Base-by-base conservation (phyloP, 2,113 vertebrate species). In the Lophotis ruficrista region DNA sequence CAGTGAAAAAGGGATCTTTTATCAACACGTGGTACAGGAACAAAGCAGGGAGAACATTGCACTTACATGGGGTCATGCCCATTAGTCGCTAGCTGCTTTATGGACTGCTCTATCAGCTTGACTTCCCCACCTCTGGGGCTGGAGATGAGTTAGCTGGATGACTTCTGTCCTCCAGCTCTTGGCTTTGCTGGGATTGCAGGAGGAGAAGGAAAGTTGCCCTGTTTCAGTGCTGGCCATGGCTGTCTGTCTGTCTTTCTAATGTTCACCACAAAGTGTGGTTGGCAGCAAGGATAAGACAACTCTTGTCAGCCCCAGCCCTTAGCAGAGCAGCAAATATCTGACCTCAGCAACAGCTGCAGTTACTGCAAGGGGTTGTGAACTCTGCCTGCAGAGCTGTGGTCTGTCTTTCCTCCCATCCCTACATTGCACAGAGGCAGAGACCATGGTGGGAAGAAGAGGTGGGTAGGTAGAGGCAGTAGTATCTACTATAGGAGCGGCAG, bases 11-110 rank as follows among this genome's bases (percentile, higher is more conserved):
- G 15, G 21, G 28, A 47, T 7, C 5, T 66, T 82, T 79, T 68
- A n/a, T 41, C 22, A 78, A 28, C 10, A 14, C 0, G 0, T 0
- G 1, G 14, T 8, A 60, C 18, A 24, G 45, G 19, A 76, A 64
- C 9, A 80, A 71, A 56, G 1, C 9, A 35, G 58, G 21, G 14
- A 57, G 6, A 73, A 45, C 7, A 6, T 0, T 11, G 23, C 11
- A 14, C 87, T 69, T 58, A 11, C 22, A 53, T 3, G 9, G 17
- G 28, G 7, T 45, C 33, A 6, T 5, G 43, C 23, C 58, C 41
- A 21, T 9, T 37, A 30, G 23, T 43, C 1, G 4, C 22, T 10
- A 61, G 33, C 18, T 69, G 51, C 47, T 75, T 50, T 70, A 57
- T 12, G 8, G 37, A n/a, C 14, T 25, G 30, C 35, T 82, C 0